Percentiles rank a stretch among this genome's conserved stretches.
Evolutionary conservation across 2,888 invertebrate species (phyloP).

Genomic region (Phortica okadai): DNA sequence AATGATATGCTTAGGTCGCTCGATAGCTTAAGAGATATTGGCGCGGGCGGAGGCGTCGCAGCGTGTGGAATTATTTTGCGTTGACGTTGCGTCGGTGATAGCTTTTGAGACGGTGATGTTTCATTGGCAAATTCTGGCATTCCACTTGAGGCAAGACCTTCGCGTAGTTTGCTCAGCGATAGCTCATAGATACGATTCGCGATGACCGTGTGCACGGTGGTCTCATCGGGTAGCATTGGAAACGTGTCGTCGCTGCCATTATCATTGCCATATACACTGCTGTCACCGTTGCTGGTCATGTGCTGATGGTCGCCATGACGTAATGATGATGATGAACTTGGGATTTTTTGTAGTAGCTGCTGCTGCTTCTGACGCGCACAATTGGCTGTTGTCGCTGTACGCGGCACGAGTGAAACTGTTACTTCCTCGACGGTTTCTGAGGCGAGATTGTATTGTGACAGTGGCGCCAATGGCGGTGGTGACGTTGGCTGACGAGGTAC

Average conservation of each 20-base stretch:
- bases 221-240: slow-evolving; percentile 70
- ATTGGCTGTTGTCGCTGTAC: slow-evolving; percentile 61
- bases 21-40: slow-evolving; percentile 69
- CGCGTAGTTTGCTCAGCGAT: slow-evolving; percentile 72
- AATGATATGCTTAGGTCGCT: slow-evolving; percentile 74
- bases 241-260: slow-evolving; percentile 50
- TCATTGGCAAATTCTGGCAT: slow-evolving; percentile 66
- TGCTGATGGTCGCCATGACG: background rate
- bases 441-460: slow-evolving; percentile 40
- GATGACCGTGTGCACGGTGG: slow-evolving; percentile 74
- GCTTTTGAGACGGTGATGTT: slow-evolving; percentile 41
- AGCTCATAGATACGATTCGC: slow-evolving; percentile 74
- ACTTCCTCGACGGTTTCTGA: slow-evolving; percentile 67
- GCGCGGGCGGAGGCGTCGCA: slow-evolving; percentile 64
- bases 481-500: slow-evolving; percentile 59
- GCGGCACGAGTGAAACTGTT: slow-evolving; percentile 71
- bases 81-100: slow-evolving; percentile 58
- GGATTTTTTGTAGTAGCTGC: slow-evolving; percentile 23
- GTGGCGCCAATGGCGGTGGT: slow-evolving; percentile 64
- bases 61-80: slow-evolving; percentile 49
- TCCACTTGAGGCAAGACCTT: slow-evolving; percentile 72
- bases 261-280: slow-evolving; percentile 7
- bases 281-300: slow-evolving; percentile 28
- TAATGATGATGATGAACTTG: too few species aligned
- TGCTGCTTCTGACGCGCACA: slow-evolving; percentile 51